These are phyloP conservation scores for Nebria ingens DNA, from an alignment of 1,140 invertebrate genomes.

Conservation along the genomic window DNA sequence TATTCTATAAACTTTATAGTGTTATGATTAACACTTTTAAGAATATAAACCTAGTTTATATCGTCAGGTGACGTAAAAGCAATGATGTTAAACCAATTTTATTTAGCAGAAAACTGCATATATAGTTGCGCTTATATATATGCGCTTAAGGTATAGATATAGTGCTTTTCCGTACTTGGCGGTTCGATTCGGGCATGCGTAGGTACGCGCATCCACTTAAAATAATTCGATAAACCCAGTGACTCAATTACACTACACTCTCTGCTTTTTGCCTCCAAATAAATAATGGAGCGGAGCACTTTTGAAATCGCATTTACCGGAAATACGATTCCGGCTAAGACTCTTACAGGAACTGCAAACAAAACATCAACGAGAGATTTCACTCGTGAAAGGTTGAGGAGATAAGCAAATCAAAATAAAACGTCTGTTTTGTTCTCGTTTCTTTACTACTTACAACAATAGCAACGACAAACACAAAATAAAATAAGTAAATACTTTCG, in stretches of 20 bases:
- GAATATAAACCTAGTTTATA: too few species aligned
- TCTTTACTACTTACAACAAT: too few species aligned
- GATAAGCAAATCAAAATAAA: conserved; percentile 9
- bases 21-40: too few species aligned
- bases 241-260: conserved; percentile 4
- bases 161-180: too few species aligned
- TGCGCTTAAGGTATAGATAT: too few species aligned
- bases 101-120: too few species aligned
- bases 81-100: too few species aligned
- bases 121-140: too few species aligned
- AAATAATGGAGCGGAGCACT: conserved; percentile 1
- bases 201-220: background rate
- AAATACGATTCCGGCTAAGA: conserved; percentile 8
- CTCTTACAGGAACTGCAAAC: conserved; percentile 5
- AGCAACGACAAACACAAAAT: too few species aligned
- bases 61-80: too few species aligned
- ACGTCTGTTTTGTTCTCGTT: background rate
- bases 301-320: conserved; percentile 8
- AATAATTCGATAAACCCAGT: conserved; percentile 6
- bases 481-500: too few species aligned
- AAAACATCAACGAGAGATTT: conserved; percentile 7
- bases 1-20: too few species aligned
- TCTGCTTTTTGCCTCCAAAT: conserved; percentile 1
- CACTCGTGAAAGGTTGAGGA: background rate
- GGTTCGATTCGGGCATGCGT: background rate